Conservation (phyloP, 2,888 invertebrate genomes). For the Apomyelois bistriatella region DNA sequence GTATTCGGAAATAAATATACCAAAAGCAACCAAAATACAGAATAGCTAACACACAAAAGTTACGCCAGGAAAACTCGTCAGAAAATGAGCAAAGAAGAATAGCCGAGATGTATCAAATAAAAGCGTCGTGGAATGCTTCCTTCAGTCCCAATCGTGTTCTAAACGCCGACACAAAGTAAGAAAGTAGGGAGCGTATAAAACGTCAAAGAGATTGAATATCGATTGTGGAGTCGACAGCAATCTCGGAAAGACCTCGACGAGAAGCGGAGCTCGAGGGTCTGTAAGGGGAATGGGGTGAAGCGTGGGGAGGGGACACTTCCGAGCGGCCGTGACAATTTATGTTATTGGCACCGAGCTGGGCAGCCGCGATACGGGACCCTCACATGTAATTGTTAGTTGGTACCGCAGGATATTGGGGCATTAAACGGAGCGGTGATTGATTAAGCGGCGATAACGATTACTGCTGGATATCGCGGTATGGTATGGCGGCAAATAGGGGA, state of each 20-base stretch:
- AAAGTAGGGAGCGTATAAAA: conserved; percentile 69
- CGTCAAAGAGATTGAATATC: conserved; percentile 79
- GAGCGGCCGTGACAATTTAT: conserved; percentile 74
- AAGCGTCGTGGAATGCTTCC: conserved; percentile 47
- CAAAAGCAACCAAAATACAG: background rate
- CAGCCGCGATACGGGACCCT: conserved; percentile 63
- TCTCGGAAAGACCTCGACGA: conserved; percentile 42
- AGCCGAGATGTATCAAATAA: conserved; percentile 50
- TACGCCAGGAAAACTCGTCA: conserved; percentile 18
- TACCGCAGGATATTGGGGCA: conserved; percentile 75
- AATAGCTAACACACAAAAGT: conserved; percentile 22
- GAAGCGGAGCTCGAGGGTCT: conserved; percentile 30
- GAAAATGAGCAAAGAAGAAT: conserved; percentile 39
- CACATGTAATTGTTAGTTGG: conserved; percentile 75
- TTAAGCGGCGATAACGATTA: conserved; percentile 70
- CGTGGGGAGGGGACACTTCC: conserved; percentile 46
- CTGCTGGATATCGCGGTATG: conserved; percentile 49
- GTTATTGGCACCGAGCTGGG: conserved; percentile 70
- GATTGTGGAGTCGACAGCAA: conserved; percentile 75
- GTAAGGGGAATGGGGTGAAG: conserved; percentile 24
- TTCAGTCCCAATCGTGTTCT: conserved; percentile 61
- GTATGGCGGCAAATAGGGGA: conserved; percentile 51
- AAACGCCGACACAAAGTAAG: conserved; percentile 72
- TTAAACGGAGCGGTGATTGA: conserved; percentile 74
- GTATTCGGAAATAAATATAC: conserved; percentile 1